Base-by-base conservation (phyloP, 2,888 invertebrate genomes). In the Hypena proboscidalis region DNA sequence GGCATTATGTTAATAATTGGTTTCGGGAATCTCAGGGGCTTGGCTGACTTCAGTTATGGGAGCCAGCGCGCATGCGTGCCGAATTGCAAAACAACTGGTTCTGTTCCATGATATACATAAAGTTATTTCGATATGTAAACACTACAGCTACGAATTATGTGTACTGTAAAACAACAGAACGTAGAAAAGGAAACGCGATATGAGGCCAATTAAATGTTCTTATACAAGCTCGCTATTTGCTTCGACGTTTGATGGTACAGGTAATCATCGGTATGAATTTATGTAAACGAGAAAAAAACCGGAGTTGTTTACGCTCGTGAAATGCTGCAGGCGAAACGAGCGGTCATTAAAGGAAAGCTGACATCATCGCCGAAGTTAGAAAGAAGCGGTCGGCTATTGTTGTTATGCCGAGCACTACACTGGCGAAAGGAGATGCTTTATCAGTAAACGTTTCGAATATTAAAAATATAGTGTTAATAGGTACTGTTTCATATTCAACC, bases 351-450 rank as follows among this genome's bases (percentile, higher is more conserved):
- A 81, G 83, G 80, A 80, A 74, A 68, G 70, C 86, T 90, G 90
- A 90, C 90, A 90, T 90, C 90, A 90, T 83, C 90, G 86, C 77
- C 82, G 48, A 77, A 83, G 70, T 85, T 83, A 80, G 79, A 73
- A 48, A 80, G 79, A 73, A 48, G 23, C 50, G 54, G 19, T 50
- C 70, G 51, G 63, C 67, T 72, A 82, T 85, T 85, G 85, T 88
- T 84, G 74, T 85, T 83, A 79, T 78, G 82, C 74, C 54, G 62
- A 47, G 59, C 68, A 65, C 61, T 71, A 67, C 65, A 32, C 68
- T 57, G 65, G 74, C 77, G 83, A 83, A 85, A 84, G 77, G 75
- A 80, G 83, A 84, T 83, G 72, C 74, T 74, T 77, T 84, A 87
- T 86, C 81, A 77, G 61, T 55, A 58, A 74, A 69, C 67, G 73